Conservation (phyloP, 37 sponge, comb jelly and placozoan species). For the Amphimedon queenslandica region DNA sequence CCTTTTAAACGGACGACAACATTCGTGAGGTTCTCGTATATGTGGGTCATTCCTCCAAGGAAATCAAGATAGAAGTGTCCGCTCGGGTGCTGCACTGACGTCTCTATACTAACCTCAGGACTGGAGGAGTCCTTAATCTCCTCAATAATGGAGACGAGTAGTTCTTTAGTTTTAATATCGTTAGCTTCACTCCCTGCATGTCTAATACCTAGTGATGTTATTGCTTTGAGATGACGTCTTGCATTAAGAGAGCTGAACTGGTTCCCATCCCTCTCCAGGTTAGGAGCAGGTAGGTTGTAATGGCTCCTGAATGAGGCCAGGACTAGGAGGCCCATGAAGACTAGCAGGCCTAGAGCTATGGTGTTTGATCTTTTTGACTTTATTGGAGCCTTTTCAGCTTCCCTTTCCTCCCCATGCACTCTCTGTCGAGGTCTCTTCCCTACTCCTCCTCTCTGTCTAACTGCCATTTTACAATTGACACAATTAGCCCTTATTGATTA, state of each 20-base stretch:
- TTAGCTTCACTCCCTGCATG: constrained; percentile 61
- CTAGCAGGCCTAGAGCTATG: neutral
- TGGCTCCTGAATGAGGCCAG: constrained; percentile 2
- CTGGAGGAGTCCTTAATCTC: constrained; percentile 16
- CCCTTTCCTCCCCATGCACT: too few species aligned
- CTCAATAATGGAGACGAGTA: constrained; percentile 26
- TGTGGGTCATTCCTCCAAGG: constrained; percentile 51
- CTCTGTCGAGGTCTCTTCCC: too few species aligned
- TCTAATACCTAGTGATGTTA: constrained; percentile 39
- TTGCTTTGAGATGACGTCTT: constrained; percentile 44
- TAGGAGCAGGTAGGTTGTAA: constrained; percentile 15
- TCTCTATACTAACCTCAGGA: constrained; percentile 29
- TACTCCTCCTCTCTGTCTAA: too few species aligned
- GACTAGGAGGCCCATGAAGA: neutral
- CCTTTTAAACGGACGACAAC: constrained; percentile 26
- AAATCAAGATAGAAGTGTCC: constrained; percentile 47
- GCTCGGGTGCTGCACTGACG: constrained; percentile 36
- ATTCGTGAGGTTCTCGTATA: constrained; percentile 59
- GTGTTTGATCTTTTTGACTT: neutral
- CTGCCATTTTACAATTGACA: too few species aligned
- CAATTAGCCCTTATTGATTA: too few species aligned
- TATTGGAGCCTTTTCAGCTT: too few species aligned
- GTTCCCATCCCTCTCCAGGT: constrained; percentile 7
- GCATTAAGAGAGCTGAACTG: constrained; percentile 42
- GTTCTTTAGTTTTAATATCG: constrained; percentile 42